These are phyloP conservation scores for Suricata suricatta DNA, from an alignment of 2,113 vertebrate genomes.

Conservation along the genomic window DNA sequence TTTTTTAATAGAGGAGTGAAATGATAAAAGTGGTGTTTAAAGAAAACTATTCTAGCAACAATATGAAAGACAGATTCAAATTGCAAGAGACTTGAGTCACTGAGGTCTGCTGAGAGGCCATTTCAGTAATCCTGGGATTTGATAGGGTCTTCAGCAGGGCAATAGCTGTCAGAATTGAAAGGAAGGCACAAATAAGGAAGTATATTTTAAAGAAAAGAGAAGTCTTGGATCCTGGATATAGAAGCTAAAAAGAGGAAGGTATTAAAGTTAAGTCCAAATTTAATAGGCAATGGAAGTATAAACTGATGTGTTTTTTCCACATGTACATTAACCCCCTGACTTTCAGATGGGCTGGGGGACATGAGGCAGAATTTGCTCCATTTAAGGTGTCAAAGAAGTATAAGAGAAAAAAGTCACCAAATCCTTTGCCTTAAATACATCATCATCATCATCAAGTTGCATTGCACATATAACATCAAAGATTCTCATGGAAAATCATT, in stretches of 20 bases:
- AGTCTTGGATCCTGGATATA: background rate
- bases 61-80: constrained; percentile 33
- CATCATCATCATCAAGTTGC: background rate
- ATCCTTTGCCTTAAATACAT: constrained; percentile 12
- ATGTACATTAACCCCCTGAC: background rate
- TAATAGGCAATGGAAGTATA: background rate
- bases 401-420: background rate
- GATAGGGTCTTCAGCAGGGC: background rate
- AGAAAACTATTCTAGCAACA: background rate
- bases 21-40: constrained; percentile 34
- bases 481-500: background rate
- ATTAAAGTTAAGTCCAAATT: constrained; percentile 20
- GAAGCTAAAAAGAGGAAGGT: constrained; percentile 7
- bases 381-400: background rate
- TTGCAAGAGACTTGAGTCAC: background rate
- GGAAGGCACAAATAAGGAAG: background rate
- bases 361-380: background rate
- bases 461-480: background rate
- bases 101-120: background rate
- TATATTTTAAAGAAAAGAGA: background rate
- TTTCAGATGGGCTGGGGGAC: background rate
- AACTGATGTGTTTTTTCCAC: background rate
- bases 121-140: background rate
- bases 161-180: constrained; percentile 22
- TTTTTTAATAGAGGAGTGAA: background rate